Evolutionary conservation across 2,888 invertebrate species (phyloP).

Genomic region (Drosophila stalkeri): DNA sequence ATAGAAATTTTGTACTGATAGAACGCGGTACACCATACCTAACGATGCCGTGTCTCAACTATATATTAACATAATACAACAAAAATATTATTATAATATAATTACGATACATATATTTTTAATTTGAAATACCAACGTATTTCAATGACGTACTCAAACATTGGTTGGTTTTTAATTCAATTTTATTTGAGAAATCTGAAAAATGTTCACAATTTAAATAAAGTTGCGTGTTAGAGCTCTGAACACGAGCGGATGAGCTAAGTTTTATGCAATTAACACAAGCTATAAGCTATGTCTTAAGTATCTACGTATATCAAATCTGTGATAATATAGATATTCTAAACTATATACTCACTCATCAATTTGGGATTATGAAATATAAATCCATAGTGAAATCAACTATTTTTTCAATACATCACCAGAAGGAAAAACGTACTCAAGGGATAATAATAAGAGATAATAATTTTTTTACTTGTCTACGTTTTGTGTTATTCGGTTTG

Average conservation of each 20-base stretch:
- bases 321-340: constrained; percentile 24
- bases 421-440: not conserved
- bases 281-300: constrained; percentile 35
- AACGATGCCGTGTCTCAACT: no score
- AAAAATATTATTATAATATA: no score
- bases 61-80: no score
- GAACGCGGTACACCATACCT: not conserved
- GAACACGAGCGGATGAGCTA: constrained; percentile 38
- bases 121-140: not conserved
- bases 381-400: not conserved
- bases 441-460: no score
- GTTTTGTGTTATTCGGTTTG: not conserved
- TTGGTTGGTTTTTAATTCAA: constrained; percentile 56
- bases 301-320: constrained; percentile 14
- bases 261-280: constrained; percentile 63
- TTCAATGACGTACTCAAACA: constrained; percentile 33
- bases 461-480: not conserved
- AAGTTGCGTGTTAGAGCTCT: constrained; percentile 65
- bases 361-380: not conserved
- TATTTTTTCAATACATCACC: not conserved
- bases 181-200: constrained; percentile 30
- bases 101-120: no score
- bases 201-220: constrained; percentile 54
- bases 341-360: not conserved
- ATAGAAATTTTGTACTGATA: not conserved